A percentile compares a stretch with the other conserved stretches of the same genome.
phyloP scores from a whole-genome alignment of 2,113 vertebrate genomes.

The Capreolus pygargus region DNA sequence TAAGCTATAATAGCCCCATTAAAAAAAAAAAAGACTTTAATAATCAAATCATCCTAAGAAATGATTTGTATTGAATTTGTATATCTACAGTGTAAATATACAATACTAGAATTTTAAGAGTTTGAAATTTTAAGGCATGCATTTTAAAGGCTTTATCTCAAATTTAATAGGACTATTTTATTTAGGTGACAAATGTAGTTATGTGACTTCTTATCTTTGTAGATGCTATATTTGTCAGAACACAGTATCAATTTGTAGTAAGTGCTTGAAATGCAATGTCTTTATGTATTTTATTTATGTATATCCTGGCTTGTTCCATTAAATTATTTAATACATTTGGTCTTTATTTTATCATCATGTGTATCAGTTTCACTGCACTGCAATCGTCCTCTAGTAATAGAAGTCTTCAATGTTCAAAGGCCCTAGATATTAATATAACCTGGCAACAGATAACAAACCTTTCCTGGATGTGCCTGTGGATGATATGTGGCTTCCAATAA shows the following conservation, averaged over 20 bases:
- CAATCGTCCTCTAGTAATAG: background rate
- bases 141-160: background rate
- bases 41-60: background rate
- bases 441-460: background rate
- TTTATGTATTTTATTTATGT: background rate
- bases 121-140: background rate
- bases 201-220: background rate
- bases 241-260: background rate
- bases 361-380: constrained; percentile 1
- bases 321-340: background rate
- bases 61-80: background rate
- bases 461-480: background rate
- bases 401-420: background rate
- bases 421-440: background rate
- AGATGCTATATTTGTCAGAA: background rate
- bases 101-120: background rate
- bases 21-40: background rate
- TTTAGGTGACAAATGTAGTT: background rate
- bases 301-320: background rate
- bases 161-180: background rate
- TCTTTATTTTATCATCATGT: background rate
- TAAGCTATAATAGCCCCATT: background rate
- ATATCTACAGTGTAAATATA: background rate
- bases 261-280: background rate
- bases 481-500: background rate